phyloP scores from a whole-genome alignment of 2,113 vertebrate species.

The Neodon shergylaensis region DNA sequence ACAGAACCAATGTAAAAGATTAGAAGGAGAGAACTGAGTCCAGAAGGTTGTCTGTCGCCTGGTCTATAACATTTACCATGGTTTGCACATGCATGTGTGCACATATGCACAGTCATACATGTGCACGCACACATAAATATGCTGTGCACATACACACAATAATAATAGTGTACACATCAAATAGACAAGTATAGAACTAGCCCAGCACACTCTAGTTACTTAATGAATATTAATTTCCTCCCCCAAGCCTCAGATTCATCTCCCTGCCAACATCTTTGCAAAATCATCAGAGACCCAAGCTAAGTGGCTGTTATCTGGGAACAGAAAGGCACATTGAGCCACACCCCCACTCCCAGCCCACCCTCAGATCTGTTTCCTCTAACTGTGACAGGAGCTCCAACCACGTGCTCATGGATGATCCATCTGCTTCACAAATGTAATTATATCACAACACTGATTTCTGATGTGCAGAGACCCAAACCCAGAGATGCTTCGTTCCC shows the following conservation, averaged over 20 bases:
- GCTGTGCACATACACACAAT: neutral
- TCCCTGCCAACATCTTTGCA: slow-evolving; percentile 32
- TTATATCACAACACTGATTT: slow-evolving; percentile 79
- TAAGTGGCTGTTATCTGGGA: slow-evolving; percentile 47
- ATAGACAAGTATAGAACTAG: neutral
- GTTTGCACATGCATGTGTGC: neutral
- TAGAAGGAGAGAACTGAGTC: too few species aligned
- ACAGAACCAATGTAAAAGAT: neutral
- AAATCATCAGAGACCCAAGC: slow-evolving; percentile 6
- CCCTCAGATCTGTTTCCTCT: slow-evolving; percentile 55
- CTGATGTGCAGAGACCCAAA: slow-evolving; percentile 78
- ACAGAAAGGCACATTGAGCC: neutral
- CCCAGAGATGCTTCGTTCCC: slow-evolving; percentile 70
- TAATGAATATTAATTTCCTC: slow-evolving; percentile 10
- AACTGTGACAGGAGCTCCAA: slow-evolving; percentile 67
- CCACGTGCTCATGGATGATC: slow-evolving; percentile 71
- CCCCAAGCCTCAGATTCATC: neutral
- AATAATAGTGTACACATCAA: neutral
- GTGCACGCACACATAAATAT: neutral
- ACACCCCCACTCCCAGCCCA: slow-evolving; percentile 9
- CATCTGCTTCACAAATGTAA: slow-evolving; percentile 84
- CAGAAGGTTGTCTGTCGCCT: neutral
- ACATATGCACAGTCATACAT: neutral
- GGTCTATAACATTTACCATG: neutral
- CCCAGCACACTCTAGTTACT: neutral